phyloP scores from a whole-genome alignment of 2,888 invertebrate species.

The Papilio elwesi region DNA sequence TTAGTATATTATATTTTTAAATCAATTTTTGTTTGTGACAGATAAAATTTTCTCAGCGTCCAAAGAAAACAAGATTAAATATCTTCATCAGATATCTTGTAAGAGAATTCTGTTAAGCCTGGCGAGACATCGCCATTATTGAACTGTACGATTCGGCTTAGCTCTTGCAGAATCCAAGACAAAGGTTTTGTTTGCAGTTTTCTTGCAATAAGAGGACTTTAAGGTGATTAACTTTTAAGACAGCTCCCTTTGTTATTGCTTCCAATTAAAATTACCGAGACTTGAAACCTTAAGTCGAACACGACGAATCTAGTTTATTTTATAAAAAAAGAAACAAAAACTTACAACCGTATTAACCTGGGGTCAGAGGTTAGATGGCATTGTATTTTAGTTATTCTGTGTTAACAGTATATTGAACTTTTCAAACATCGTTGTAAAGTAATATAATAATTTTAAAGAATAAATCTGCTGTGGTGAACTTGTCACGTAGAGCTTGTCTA shows the following conservation, averaged over 20 bases:
- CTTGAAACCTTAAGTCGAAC: neutral
- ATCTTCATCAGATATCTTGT: neutral
- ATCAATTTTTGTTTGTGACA: too few species aligned
- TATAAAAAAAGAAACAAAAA: neutral
- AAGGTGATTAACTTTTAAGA: constrained; percentile 1
- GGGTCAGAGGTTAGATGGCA: too few species aligned
- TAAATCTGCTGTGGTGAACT: too few species aligned
- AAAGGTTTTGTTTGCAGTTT: constrained; percentile 6
- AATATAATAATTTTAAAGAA: too few species aligned
- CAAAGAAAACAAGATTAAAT: constrained; percentile 1
- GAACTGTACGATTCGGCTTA: neutral
- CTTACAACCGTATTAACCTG: neutral
- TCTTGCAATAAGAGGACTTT: neutral
- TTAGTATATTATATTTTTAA: neutral
- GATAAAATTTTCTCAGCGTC: neutral
- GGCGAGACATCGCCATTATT: neutral
- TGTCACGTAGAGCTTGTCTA: too few species aligned
- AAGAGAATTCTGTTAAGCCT: constrained; percentile 2
- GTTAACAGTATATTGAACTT: too few species aligned
- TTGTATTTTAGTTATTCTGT: too few species aligned
- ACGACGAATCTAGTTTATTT: neutral
- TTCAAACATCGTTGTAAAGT: neutral
- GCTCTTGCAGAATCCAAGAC: neutral
- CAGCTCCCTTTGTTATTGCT: neutral
- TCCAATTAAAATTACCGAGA: constrained; percentile 2